Evolutionary conservation across 2,888 invertebrate species (phyloP), one percentile per base, ranked within the genome.

Genomic region (Cryptocheilus praepositus): DNA sequence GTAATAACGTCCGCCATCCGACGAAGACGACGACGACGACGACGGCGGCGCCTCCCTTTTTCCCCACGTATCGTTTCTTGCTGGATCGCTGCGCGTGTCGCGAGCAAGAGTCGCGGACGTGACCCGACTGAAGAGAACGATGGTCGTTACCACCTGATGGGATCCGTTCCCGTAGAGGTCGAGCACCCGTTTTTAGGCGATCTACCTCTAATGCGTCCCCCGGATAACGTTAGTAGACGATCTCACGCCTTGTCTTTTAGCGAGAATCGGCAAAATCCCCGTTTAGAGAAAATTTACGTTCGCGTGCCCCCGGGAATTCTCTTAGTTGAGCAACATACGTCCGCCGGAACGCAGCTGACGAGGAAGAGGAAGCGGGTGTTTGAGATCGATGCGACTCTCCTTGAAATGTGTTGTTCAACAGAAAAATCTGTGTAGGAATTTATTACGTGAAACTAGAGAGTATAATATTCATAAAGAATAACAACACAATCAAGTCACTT

Each of bases 21-120:
- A 56, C n/a, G n/a, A n/a, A n/a, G n/a, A n/a, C 36, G 43, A 18
- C 49, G 21, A 28, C 36, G 36, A 36, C 36, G 36, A 36, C 36
- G 36, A 36, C 36, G 36, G n/a, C 46, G 13, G 43, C n/a, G 19
- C 21, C 19, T 67, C 43, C 57, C 60, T 61, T 57, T 19, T 55
- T 43, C 13, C 25, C 49, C 60, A 43, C 51, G 62, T 57, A 55
- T 72, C 75, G 66, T 67, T 72, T 63, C 59, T 67, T 21, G 15
- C 19, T 15, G 22, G 52, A 21, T 22, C 45, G 49, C 36, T 36
- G 44, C 66, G 54, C 62, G 62, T 66, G 67, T 66, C 61, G 72
- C 74, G 67, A 67, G 65, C 74, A 67, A 70, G 69, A 64, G 70
- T 74, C 69, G 52, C 67, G 70, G 45, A 79, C 79, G 79, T 79